Base-by-base conservation (phyloP, 2,113 vertebrate genomes). In the Eurystomus gularis region DNA sequence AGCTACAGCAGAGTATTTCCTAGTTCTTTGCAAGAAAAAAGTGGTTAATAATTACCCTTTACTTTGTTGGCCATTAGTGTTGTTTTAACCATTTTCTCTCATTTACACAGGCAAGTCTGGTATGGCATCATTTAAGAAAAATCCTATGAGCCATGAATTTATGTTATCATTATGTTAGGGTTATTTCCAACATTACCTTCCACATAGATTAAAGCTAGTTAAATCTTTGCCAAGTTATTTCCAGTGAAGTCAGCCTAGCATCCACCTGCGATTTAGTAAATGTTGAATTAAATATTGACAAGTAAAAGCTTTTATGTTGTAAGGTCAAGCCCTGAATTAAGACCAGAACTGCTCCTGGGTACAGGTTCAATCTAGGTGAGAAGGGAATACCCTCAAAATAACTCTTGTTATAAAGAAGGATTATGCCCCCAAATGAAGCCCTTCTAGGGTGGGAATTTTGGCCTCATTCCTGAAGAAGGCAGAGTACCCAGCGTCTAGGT, bases 251-350 rank as follows among this genome's bases (percentile, higher is more conserved):
- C 86, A 96, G 54, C 54, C 58, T 89, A 69, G 42, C 10, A 70
- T 70, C 77, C 29, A 69, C 46, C 58, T 94, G 48, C 83, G 40
- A 31, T 68, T 86, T 91, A 89, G 81, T 61, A 95, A 92, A 84
- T 66, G 73, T 62, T 87, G 81, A 94, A 97, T 96, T 95, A 95
- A 96, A 92, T 94, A 96, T 93, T 95, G 88, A 95, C 95, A 95
- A 94, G 61, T 65, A 82, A 82, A 95, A 80, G 77, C 61, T 95
- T 95, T 97, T 94, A 72, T 76, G 44, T 82, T 87, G 55, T 94
- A 77, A 96, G 65, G 58, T 93, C 85, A 70, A 76, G 70, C 31
- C 75, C 82, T 26, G n/a, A 93, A 16, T 77, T 82, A 66, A 69
- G 62, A 77, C 23, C 46, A 70, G 46, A 73, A 9, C 11, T 72